Percentiles rank a stretch among this genome's conserved stretches.
Conservation (phyloP, 2,113 vertebrate genomes). For the Onychostoma macrolepis region DNA sequence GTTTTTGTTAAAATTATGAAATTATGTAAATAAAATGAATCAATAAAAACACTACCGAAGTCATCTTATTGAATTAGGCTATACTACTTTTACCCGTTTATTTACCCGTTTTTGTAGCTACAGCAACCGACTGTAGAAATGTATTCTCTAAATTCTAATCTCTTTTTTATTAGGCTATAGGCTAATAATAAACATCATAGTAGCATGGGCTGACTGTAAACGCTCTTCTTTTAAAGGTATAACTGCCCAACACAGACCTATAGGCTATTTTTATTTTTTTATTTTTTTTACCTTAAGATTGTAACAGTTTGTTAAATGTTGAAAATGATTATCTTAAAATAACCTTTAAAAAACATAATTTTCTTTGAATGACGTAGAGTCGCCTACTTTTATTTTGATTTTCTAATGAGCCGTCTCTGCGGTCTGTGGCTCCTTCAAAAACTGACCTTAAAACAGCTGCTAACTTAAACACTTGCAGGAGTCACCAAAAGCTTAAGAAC, state of each 20-base stretch:
- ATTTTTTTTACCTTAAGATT: background rate
- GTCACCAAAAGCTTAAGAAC: background rate
- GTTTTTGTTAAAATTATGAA: background rate
- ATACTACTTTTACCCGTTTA: background rate
- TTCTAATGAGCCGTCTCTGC: background rate
- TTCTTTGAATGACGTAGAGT: background rate
- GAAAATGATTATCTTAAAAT: background rate
- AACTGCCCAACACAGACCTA: background rate
- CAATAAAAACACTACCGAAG: background rate
- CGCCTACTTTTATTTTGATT: background rate
- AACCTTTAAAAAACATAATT: background rate
- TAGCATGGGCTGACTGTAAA: background rate
- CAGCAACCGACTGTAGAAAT: background rate
- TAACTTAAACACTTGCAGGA: background rate
- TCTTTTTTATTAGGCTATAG: background rate
- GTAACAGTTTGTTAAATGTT: background rate
- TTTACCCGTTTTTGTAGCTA: background rate
- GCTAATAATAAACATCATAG: background rate
- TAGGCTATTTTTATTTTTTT: no score
- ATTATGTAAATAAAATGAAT: background rate
- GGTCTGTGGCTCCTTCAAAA: background rate
- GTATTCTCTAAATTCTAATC: background rate
- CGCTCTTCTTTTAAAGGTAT: background rate
- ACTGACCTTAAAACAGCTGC: conserved; percentile 40
- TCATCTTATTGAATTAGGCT: background rate